Evolutionary conservation across 2,797 vertebrate species (phyloP).

Genomic region (Toxotes lorentzi): DNA sequence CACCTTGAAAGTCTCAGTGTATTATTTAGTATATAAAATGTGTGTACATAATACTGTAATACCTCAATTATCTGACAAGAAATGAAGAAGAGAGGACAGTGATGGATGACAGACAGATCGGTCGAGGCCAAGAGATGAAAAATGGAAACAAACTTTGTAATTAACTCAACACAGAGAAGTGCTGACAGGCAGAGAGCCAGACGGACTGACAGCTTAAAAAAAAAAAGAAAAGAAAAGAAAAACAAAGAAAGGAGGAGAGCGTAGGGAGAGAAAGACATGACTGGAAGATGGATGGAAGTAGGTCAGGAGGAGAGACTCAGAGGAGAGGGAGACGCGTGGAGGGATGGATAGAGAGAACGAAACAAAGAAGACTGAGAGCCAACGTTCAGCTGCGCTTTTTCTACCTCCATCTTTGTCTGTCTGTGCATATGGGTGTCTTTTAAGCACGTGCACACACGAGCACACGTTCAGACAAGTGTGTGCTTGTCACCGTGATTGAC

Average conservation of each 20-base stretch:
- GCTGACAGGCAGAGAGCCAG: constrained; percentile 54
- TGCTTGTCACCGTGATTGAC: constrained; percentile 77
- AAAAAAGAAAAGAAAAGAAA: constrained; percentile 29
- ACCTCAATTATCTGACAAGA: constrained; percentile 13
- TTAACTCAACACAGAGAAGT: constrained; percentile 48
- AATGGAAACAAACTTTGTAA: constrained; percentile 60
- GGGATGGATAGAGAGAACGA: constrained; percentile 50
- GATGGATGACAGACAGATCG: constrained; percentile 33
- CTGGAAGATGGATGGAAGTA: constrained; percentile 81
- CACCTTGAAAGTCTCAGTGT: background rate
- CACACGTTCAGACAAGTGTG: constrained; percentile 16
- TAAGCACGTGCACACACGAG: background rate
- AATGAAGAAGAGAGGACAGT: background rate
- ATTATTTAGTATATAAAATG: constrained; percentile 17
- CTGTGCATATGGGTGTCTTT: constrained; percentile 19
- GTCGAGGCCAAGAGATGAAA: constrained; percentile 24
- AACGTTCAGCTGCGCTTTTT: constrained; percentile 24
- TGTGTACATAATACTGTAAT: constrained; percentile 17
- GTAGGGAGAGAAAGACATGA: constrained; percentile 46
- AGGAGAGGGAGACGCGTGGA: constrained; percentile 46
- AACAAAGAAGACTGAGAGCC: constrained; percentile 46
- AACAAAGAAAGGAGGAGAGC: constrained; percentile 29
- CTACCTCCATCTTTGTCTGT: constrained; percentile 32
- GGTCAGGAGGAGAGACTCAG: constrained; percentile 78
- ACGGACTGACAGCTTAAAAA: constrained; percentile 52